phyloP scores from a whole-genome alignment of 2,797 vertebrate species.

The Sorex maritimensis region DNA sequence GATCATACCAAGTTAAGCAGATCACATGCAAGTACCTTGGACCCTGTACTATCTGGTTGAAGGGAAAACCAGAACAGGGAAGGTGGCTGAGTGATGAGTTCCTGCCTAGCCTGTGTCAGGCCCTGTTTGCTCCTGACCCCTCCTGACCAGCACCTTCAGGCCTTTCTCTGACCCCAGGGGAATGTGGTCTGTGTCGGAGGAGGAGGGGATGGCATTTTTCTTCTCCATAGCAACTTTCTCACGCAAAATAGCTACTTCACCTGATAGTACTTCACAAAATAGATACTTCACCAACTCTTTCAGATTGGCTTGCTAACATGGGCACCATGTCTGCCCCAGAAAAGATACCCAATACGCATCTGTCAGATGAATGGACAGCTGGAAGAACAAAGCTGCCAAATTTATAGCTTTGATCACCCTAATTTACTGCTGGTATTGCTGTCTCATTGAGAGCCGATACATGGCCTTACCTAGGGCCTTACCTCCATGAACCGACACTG shows the following conservation, averaged over 20 bases:
- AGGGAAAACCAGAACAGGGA: not conserved
- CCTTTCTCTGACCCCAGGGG: not conserved
- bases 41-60: not conserved
- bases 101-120: too few species aligned
- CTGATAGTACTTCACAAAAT: too few species aligned
- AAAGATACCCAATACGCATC: not conserved
- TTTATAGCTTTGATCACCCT: not conserved
- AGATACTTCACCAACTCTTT: too few species aligned
- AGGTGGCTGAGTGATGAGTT: too few species aligned
- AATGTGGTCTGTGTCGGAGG: not conserved
- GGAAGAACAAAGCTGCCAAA: not conserved
- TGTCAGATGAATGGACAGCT: not conserved
- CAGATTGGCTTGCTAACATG: not conserved
- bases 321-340: not conserved
- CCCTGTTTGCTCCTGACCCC: too few species aligned
- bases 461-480: not conserved
- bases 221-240: not conserved
- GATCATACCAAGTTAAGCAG: too few species aligned
- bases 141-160: too few species aligned
- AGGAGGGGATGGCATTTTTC: not conserved
- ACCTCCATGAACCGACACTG: not conserved
- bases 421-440: not conserved
- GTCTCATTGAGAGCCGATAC: not conserved
- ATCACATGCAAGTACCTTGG: too few species aligned
- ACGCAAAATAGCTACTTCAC: not conserved